phyloP scores from a whole-genome alignment of 2,888 invertebrate species.

The Lucinisca nassula region DNA sequence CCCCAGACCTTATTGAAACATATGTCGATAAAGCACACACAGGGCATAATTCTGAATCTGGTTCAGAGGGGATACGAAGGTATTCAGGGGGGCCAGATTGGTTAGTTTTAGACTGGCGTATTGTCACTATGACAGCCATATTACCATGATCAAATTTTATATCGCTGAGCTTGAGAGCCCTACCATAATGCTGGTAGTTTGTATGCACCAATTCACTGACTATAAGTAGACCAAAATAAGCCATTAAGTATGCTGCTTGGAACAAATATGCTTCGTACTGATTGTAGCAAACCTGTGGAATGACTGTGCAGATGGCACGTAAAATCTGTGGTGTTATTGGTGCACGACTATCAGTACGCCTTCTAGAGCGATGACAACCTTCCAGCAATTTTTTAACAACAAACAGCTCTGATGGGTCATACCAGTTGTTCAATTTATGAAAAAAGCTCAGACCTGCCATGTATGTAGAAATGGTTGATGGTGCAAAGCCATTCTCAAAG shows the following conservation, averaged over 20 bases:
- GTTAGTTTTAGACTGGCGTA: background rate
- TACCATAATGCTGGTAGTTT: background rate
- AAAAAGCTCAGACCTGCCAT: conserved; percentile 7
- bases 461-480: conserved; percentile 6
- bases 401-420: background rate
- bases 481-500: conserved; percentile 10
- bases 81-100: background rate
- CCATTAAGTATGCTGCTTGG: too few species aligned
- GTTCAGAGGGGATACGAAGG: background rate
- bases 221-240: conserved; percentile 54
- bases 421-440: conserved; percentile 20
- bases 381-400: conserved; percentile 6
- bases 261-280: conserved; percentile 30
- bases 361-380: background rate
- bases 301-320: background rate
- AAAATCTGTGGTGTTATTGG: background rate
- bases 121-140: background rate
- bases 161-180: background rate
- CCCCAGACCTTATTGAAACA: background rate
- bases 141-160: background rate
- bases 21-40: background rate
- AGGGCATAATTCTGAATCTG: background rate
- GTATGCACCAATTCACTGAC: conserved; percentile 43
- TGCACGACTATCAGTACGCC: background rate
- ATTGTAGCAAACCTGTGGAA: background rate